phyloP scores from a whole-genome alignment of 2,797 vertebrate genomes.

The Myotis daubentonii region DNA sequence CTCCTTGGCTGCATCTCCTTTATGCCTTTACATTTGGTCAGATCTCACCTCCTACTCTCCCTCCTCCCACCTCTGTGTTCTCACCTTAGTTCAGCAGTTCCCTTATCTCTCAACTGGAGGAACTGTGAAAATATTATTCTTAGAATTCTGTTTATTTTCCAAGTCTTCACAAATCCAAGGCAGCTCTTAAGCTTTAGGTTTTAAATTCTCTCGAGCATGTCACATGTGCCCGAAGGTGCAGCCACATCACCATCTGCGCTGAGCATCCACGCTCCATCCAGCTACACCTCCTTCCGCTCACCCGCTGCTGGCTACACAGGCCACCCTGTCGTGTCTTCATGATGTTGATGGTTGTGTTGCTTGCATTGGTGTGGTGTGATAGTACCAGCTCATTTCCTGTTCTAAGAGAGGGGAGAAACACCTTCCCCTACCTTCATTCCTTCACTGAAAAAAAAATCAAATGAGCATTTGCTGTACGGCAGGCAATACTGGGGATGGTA shows the following conservation, averaged over 20 bases:
- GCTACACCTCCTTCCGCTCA: not conserved
- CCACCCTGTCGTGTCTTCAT: not conserved
- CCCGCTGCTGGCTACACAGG: not conserved
- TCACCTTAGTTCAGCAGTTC: not conserved
- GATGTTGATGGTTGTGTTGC: not conserved
- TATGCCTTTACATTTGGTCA: not conserved
- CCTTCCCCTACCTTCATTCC: not conserved
- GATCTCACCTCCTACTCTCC: not conserved
- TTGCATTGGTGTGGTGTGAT: accelerated
- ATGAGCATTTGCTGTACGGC: not conserved
- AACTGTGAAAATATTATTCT: slow-evolving; percentile 53
- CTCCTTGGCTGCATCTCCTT: not conserved
- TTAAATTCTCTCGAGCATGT: not conserved
- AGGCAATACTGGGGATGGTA: not conserved
- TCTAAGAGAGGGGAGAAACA: not conserved
- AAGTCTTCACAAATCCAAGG: not conserved
- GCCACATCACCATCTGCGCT: accelerated
- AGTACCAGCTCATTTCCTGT: not conserved
- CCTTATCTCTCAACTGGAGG: not conserved
- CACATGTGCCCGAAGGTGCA: not conserved
- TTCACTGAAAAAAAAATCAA: not conserved
- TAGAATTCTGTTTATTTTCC: slow-evolving; percentile 53
- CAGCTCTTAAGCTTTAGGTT: not conserved
- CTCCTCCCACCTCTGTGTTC: not conserved
- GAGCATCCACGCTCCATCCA: not conserved